These are phyloP conservation scores for Aphelinus atriplicis DNA, from an alignment of 1,140 invertebrate species.

Conservation along the genomic window DNA sequence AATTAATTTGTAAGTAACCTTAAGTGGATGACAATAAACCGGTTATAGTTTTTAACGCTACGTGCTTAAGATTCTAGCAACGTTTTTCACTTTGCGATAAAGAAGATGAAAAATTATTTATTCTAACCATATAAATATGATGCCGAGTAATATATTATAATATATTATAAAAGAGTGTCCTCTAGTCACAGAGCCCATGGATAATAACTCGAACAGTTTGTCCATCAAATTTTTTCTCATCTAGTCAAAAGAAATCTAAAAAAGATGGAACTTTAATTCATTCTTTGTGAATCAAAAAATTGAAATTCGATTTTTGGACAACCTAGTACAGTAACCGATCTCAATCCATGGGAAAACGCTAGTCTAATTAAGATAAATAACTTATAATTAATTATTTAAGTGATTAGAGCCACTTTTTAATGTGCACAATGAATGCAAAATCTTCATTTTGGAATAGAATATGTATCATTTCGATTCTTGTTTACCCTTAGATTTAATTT, in stretches of 20 bases:
- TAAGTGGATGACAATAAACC: constrained; percentile 27
- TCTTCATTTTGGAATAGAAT: background rate
- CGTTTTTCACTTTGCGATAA: background rate
- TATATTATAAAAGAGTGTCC: constrained; percentile 54
- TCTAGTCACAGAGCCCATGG: constrained; percentile 57
- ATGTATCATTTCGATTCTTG: too few relatives aligned
- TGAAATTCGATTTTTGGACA: constrained; percentile 39
- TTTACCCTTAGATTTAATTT: background rate
- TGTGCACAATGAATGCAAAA: background rate
- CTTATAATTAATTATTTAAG: constrained; percentile 7
- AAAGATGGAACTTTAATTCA: too few relatives aligned
- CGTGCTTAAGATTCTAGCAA: background rate
- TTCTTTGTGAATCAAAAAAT: background rate
- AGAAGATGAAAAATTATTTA: background rate
- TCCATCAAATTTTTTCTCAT: constrained; percentile 33
- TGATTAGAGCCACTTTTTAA: constrained; percentile 15
- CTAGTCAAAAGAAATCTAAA: too few relatives aligned
- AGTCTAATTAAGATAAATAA: constrained; percentile 41
- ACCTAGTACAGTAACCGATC: constrained; percentile 59
- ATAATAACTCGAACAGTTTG: constrained; percentile 53
- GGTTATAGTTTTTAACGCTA: constrained; percentile 16
- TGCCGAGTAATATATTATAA: constrained; percentile 47
- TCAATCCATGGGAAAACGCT: constrained; percentile 54
- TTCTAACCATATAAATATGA: constrained; percentile 29
- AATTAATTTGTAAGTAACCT: constrained; percentile 9